phyloP scores from a whole-genome alignment of 2,888 invertebrate genomes.

The Ectobius pallidus region DNA sequence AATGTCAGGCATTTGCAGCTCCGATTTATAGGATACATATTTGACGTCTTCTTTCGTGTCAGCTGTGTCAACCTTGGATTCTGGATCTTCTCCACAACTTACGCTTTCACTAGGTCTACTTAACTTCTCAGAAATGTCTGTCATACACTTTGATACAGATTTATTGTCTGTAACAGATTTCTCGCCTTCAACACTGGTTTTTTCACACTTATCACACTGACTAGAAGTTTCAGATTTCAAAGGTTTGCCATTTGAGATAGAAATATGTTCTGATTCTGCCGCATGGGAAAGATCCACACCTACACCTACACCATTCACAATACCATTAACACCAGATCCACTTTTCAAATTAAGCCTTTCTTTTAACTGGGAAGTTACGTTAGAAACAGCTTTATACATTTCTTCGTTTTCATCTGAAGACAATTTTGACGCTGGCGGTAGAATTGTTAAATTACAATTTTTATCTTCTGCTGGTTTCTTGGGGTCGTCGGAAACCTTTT shows the following conservation, averaged over 20 bases:
- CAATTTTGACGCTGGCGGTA: slow-evolving; percentile 33
- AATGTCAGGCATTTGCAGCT: slow-evolving; percentile 97
- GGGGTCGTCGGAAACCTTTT: slow-evolving; percentile 34
- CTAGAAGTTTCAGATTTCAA: slow-evolving; percentile 35
- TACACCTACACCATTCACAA: slow-evolving; percentile 43
- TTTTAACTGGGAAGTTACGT: slow-evolving; percentile 40
- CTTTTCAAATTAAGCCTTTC: slow-evolving; percentile 42
- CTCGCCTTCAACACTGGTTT: slow-evolving; percentile 30
- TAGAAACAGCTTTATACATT: slow-evolving; percentile 17
- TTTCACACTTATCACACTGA: slow-evolving; percentile 43
- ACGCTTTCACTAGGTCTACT: slow-evolving; percentile 32
- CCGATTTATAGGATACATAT: slow-evolving; percentile 87
- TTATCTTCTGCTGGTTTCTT: slow-evolving; percentile 38
- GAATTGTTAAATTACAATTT: slow-evolving; percentile 38
- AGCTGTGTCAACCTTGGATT: slow-evolving; percentile 53
- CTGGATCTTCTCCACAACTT: slow-evolving; percentile 34
- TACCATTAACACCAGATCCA: slow-evolving; percentile 43
- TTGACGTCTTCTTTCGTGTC: slow-evolving; percentile 52
- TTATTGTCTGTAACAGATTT: slow-evolving; percentile 25
- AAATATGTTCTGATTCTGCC: slow-evolving; percentile 32
- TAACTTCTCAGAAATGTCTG: slow-evolving; percentile 15
- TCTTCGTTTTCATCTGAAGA: slow-evolving; percentile 26
- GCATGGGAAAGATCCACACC: slow-evolving; percentile 40
- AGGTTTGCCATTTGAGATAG: slow-evolving; percentile 35
- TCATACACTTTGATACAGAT: slow-evolving; percentile 34